phyloP scores from a whole-genome alignment of 2,888 invertebrate species.

The Conistra vaccinii region DNA sequence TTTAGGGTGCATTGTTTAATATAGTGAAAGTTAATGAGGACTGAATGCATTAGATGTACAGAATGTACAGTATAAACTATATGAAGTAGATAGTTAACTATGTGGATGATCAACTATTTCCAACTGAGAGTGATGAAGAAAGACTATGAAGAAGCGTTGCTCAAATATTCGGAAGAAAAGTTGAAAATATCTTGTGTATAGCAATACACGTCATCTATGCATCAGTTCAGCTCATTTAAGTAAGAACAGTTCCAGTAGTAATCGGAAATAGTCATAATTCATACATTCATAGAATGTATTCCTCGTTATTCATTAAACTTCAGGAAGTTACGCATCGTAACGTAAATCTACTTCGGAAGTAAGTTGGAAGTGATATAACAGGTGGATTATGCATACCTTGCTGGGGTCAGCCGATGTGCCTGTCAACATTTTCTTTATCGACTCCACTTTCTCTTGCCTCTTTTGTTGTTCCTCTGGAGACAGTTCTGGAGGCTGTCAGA shows the following conservation, averaged over 20 bases:
- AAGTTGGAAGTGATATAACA: conserved; percentile 38
- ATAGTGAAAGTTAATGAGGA: conserved; percentile 49
- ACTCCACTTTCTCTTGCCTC: conserved; percentile 96
- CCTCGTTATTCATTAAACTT: conserved; percentile 44
- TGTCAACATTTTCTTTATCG: conserved; percentile 97
- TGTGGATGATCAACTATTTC: conserved; percentile 38
- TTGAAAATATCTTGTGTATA: conserved; percentile 4
- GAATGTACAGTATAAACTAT: conserved; percentile 40
- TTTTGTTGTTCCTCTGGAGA: conserved; percentile 96
- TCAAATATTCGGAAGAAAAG: conserved; percentile 30
- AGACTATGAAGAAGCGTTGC: conserved; percentile 58
- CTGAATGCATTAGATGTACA: conserved; percentile 28
- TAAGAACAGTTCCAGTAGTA: conserved; percentile 32
- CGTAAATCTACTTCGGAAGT: conserved; percentile 54
- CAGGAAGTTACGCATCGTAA: conserved; percentile 59
- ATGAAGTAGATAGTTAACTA: conserved; percentile 11
- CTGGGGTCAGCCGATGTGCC: conserved; percentile 90
- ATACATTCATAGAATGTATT: conserved; percentile 56
- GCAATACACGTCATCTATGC: conserved; percentile 1
- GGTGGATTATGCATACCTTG: conserved; percentile 78
- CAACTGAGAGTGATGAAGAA: conserved; percentile 37
- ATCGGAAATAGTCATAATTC: conserved; percentile 59
- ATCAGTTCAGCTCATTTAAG: conserved; percentile 33
- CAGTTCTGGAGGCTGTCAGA: conserved; percentile 93
- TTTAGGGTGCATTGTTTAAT: conserved; percentile 63